Percentiles rank a stretch among this genome's conserved stretches.
These are phyloP conservation scores for Listronotus oregonensis DNA, from an alignment of 1,140 invertebrate species.

Conservation along the genomic window DNA sequence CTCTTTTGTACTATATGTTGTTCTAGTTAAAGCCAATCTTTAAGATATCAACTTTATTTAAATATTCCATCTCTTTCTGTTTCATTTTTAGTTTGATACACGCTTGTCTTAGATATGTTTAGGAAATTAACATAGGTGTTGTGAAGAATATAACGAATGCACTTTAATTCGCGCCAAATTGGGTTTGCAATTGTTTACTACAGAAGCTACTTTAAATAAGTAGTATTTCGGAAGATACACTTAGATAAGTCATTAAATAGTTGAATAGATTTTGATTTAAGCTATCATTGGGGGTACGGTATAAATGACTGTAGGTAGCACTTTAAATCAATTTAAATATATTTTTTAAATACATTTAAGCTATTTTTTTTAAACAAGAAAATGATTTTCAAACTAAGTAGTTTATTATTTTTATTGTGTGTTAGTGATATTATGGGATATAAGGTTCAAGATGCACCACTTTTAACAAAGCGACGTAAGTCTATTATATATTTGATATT, in stretches of 20 bases:
- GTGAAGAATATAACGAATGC: no score
- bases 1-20: neutral
- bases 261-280: no score
- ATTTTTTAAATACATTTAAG: neutral
- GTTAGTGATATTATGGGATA: constrained; percentile 9
- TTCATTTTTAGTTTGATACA: neutral
- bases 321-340: neutral
- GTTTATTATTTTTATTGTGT: neutral
- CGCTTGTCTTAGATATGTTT: no score
- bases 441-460: constrained; percentile 21
- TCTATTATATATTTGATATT: neutral
- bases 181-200: no score
- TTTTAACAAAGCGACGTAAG: constrained; percentile 24
- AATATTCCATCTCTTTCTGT: neutral
- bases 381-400: neutral
- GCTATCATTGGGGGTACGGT: no score
- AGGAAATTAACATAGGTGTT: no score
- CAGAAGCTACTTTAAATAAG: no score
- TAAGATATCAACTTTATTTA: neutral
- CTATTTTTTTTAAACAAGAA: neutral
- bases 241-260: no score
- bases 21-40: neutral
- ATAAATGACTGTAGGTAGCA: no score
- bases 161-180: no score
- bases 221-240: no score